Evolutionary conservation across 1,140 invertebrate genomes (phyloP).

Genomic region (Drosophila hydei): DNA sequence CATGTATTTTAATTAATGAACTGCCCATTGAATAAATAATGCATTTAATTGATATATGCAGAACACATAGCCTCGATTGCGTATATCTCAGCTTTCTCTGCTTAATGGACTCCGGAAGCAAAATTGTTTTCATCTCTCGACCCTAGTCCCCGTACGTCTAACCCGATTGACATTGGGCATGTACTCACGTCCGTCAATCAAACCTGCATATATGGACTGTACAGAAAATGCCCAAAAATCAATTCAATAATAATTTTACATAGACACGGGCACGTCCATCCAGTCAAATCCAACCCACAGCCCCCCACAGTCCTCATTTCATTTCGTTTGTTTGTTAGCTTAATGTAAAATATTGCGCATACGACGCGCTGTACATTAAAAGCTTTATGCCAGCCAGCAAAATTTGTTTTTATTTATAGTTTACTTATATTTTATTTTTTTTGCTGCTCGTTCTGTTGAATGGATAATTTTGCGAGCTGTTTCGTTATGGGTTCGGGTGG

Average conservation of each 20-base stretch:
- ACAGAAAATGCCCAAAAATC: conserved; percentile 34
- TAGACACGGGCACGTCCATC: conserved; percentile 20
- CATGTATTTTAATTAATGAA: conserved; percentile 59
- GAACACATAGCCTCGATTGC: neutral
- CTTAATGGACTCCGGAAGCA: conserved; percentile 9
- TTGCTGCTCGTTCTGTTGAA: neutral
- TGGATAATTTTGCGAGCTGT: conserved; percentile 6
- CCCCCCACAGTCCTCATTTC: conserved; percentile 30
- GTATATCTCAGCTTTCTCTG: conserved; percentile 25
- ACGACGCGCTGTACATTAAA: conserved; percentile 73
- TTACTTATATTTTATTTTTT: conserved; percentile 7
- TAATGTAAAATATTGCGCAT: conserved; percentile 79
- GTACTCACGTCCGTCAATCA: conserved; percentile 53
- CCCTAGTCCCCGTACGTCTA: neutral
- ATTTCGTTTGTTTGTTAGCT: conserved; percentile 66
- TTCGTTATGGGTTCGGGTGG: conserved; percentile 15
- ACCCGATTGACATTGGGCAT: conserved; percentile 9
- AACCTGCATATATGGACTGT: neutral
- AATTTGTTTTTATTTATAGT: conserved; percentile 71
- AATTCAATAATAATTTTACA: conserved; percentile 47
- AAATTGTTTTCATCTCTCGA: neutral
- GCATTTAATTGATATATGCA: conserved; percentile 36
- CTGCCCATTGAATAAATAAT: conserved; percentile 52
- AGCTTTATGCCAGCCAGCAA: conserved; percentile 65
- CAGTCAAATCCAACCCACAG: neutral